Evolutionary conservation across 2,888 invertebrate species (phyloP), one percentile per base, ranked within the genome.

Genomic region (Eledona agricola): DNA sequence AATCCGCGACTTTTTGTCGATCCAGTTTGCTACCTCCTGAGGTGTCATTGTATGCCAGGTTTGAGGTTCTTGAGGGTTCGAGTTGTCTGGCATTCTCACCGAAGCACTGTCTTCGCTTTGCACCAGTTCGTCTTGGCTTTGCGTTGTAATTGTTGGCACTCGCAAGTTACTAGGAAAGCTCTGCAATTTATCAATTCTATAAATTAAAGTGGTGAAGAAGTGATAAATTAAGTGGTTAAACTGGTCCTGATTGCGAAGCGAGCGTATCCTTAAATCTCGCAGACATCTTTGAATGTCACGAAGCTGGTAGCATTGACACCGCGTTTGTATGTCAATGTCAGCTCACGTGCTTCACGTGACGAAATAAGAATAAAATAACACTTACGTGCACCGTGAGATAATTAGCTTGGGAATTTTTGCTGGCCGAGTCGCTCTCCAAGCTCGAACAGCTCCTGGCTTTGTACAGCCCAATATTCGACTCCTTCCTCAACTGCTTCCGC

Each of bases 11-110:
- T 91, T 79, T 45, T 83, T 86, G 77, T 93, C 93, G 59, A 93
- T 91, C 90, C 92, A 93, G 40, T 86, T 88, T 58, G 93, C 89
- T 47, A 93, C 90, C 75, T 93, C 89, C 66, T 92, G 92, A 0
- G 93, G 91, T 1, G 92, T 91, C 86, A 92, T 88, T 6, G 90
- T 90, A 32, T 90, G 90, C 84, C 88, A 88, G 13, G 78, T 76
- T 46, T 77, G 79, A 5, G 54, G 76, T 3, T 73, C 22, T 75
- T 77, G 2, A 72, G 76, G 46, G 19, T 56, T 46, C 31, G 6
- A 35, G 49, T 43, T 16, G 29, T 63, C 66, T 2, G 69, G 69
- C 10, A 70, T 62, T 1, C 67, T 66, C 26, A 71, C 65, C 1
- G 66, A 64, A 0, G 68, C 67, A 17, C 55, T 65, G 7, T 64